These are phyloP conservation scores for Squalus acanthias DNA, from an alignment of 2,797 vertebrate species.

Conservation along the genomic window DNA sequence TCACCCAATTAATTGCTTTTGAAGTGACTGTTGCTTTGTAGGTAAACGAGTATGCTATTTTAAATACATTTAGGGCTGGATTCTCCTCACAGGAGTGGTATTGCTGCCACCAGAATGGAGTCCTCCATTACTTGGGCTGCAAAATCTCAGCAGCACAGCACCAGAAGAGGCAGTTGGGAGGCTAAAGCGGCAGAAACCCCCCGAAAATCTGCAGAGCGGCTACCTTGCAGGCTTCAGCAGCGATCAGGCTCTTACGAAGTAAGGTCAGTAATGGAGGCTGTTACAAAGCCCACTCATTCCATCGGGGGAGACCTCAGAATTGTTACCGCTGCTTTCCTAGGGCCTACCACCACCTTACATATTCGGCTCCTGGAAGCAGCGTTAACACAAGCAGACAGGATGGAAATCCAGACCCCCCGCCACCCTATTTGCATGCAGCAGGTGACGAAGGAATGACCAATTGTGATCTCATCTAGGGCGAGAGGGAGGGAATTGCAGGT, in stretches of 20 bases:
- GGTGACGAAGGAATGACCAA: too few species aligned
- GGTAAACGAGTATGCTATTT: not conserved
- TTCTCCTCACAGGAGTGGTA: not conserved
- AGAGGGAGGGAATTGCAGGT: not conserved
- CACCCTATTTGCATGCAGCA: not conserved
- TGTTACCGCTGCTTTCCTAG: not conserved
- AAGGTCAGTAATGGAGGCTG: not conserved
- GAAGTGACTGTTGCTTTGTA: too few species aligned
- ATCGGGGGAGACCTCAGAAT: not conserved
- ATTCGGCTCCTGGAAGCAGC: not conserved
- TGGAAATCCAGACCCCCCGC: not conserved
- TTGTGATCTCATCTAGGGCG: too few species aligned
- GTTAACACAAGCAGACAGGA: not conserved
- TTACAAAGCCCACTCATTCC: not conserved
- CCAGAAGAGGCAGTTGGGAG: not conserved
- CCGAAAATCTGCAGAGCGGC: not conserved
- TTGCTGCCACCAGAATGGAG: too few species aligned
- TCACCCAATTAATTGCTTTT: too few species aligned
- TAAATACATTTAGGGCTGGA: not conserved
- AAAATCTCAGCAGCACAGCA: not conserved
- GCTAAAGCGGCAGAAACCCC: not conserved
- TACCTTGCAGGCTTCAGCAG: not conserved
- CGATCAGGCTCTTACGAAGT: not conserved
- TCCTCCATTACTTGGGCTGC: not conserved
- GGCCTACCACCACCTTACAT: not conserved